Conservation (phyloP, 2,888 invertebrate genomes). For the Lucinisca nassula region DNA sequence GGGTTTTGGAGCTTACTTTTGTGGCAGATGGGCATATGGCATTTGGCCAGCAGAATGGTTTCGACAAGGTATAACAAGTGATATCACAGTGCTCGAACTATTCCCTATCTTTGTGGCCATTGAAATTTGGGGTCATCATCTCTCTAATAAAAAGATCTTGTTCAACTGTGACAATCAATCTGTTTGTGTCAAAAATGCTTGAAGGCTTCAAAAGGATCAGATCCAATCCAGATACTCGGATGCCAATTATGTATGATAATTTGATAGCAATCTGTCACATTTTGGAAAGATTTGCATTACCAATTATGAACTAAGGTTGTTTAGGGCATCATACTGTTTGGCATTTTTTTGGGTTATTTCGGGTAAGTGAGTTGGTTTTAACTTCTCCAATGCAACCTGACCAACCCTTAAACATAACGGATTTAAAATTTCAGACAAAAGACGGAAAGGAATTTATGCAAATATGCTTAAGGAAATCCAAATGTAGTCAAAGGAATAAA, state of each 20-base stretch:
- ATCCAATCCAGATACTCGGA: neutral
- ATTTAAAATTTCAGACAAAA: neutral
- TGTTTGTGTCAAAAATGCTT: too few relatives aligned
- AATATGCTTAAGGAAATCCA: too few relatives aligned
- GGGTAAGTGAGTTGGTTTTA: neutral
- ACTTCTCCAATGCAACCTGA: neutral
- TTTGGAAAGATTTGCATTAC: neutral
- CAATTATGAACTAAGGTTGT: neutral
- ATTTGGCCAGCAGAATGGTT: neutral
- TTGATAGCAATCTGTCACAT: neutral
- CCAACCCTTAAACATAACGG: neutral
- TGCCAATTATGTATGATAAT: too few relatives aligned
- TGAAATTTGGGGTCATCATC: neutral
- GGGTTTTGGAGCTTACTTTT: constrained; percentile 2
- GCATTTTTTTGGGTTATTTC: neutral
- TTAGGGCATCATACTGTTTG: neutral
- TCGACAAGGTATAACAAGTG: neutral
- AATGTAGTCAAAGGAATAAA: too few relatives aligned
- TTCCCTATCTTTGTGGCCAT: neutral
- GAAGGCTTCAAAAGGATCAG: neutral
- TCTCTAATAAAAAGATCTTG: neutral
- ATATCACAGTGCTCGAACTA: too few relatives aligned
- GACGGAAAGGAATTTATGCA: neutral
- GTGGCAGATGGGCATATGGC: neutral
- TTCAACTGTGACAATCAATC: neutral